Evolutionary conservation across 2,113 vertebrate genomes (phyloP), one percentile per base, ranked within the genome.

Genomic region (Seriola rivoliana): DNA sequence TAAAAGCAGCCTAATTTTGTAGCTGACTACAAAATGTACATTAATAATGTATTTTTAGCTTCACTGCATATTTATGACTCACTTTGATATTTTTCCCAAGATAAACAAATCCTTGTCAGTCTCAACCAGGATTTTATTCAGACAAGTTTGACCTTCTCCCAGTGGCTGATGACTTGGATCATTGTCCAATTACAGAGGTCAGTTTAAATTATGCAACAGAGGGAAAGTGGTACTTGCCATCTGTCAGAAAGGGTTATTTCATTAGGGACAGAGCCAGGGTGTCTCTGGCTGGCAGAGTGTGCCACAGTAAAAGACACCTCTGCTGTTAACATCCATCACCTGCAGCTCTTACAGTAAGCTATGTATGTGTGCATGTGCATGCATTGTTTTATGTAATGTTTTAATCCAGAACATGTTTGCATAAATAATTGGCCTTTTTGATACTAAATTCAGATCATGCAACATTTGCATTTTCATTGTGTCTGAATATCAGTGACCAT

Each of bases 171-270:
- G 84, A 84, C 78, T 91, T 88, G 85, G 93, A 92, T 93, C 88
- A 91, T 80, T 85, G 85, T 85, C 88, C 84, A 92, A 92, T 93
- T 89, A 92, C 59, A 87, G 81, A 66, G 86, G 87, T 92, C 89
- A 84, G 82, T 88, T 92, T 91, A 84, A 88, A 93, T 94, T 89
- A 91, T 90, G 88, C 88, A 88, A 70, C 80, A 77, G 63, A 82
- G 81, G 78, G 76, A 88, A 82, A 81, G 81, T 82, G 80, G 74
- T 80, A 75, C 75, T 80, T 78, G 83, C 90, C 85, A 87, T 88
- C 82, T 92, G 91, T 88, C 90, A 78, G 71, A 76, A 86, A 72
- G 50, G 71, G 75, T 84, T 85, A 90, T 88, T 88, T 90, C 85
- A 85, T 85, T 60, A 80, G 72, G 75, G 73, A 71, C 50, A 64